Evolutionary conservation across 2,888 invertebrate genomes (phyloP).

Genomic region (Petrophora chlorosata): DNA sequence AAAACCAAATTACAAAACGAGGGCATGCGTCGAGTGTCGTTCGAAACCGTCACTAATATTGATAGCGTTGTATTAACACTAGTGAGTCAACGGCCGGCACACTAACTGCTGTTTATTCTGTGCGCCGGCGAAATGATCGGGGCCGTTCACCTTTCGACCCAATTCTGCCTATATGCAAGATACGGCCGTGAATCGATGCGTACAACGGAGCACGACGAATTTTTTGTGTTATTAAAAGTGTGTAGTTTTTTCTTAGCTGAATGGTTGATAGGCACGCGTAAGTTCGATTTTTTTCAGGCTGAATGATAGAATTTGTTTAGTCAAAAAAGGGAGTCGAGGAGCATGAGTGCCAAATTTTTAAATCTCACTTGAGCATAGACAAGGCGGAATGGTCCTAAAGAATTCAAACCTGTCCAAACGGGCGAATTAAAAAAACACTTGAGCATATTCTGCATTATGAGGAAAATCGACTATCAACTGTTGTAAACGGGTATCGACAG

Average conservation of each 20-base stretch:
- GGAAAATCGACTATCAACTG: too few relatives aligned
- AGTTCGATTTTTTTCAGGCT: background rate
- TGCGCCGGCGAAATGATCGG: constrained; percentile 56
- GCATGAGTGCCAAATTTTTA: too few relatives aligned
- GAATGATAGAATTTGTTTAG: too few relatives aligned
- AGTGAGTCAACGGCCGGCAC: constrained; percentile 62
- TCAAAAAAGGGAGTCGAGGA: too few relatives aligned
- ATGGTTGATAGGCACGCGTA: background rate
- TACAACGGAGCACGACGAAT: constrained; percentile 7
- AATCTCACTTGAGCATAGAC: too few relatives aligned
- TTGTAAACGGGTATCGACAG: too few relatives aligned
- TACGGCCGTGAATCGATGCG: constrained; percentile 18
- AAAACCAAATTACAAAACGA: constrained; percentile 13
- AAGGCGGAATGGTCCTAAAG: too few relatives aligned
- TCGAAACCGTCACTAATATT: constrained; percentile 55
- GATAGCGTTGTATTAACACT: constrained; percentile 64
- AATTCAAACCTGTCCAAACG: too few relatives aligned
- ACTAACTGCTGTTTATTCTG: constrained; percentile 17
- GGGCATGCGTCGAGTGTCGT: constrained; percentile 43
- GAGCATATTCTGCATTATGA: too few relatives aligned
- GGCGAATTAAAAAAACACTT: too few relatives aligned
- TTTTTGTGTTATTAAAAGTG: background rate
- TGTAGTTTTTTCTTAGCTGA: background rate
- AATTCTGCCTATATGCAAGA: constrained; percentile 47
- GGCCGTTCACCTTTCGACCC: constrained; percentile 58